Conservation (phyloP, 2,113 vertebrate species). For the Seriola aureovittata region DNA sequence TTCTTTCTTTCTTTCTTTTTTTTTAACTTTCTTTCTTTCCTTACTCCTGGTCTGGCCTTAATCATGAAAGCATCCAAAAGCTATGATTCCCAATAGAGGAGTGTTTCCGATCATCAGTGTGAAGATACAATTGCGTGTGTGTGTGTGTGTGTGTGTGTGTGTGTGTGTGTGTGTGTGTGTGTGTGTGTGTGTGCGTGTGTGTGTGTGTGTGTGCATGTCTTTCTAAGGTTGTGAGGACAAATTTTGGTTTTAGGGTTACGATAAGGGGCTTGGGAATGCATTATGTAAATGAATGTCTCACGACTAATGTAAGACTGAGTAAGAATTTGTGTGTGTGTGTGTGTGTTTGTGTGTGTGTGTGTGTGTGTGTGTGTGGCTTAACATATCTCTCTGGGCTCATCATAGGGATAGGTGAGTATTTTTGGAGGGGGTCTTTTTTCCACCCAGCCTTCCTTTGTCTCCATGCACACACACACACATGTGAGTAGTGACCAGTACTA, state of each 20-base stretch:
- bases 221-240: no score
- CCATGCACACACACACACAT: no score
- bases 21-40: neutral
- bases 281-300: no score
- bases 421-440: slow-evolving; percentile 31
- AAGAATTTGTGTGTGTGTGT: slow-evolving; percentile 6
- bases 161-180: slow-evolving; percentile 19
- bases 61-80: slow-evolving; percentile 42
- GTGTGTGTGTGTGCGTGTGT: slow-evolving; percentile 30
- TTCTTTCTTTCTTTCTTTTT: neutral
- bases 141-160: slow-evolving; percentile 26
- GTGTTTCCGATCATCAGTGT: slow-evolving; percentile 50
- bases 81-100: slow-evolving; percentile 37
- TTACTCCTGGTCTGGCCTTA: slow-evolving; percentile 38
- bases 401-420: slow-evolving; percentile 42
- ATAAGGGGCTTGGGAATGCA: no score
- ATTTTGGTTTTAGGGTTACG: no score
- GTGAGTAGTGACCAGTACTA: no score
- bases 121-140: slow-evolving; percentile 26
- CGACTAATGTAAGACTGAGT: no score
- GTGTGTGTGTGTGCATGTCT: slow-evolving; percentile 8
- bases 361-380: slow-evolving; percentile 32
- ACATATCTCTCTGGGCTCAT: slow-evolving; percentile 61
- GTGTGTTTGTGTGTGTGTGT: slow-evolving; percentile 20
- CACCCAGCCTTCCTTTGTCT: slow-evolving; percentile 56